Conservation (phyloP, 2,797 vertebrate genomes). For the Pipistrellus kuhlii region DNA sequence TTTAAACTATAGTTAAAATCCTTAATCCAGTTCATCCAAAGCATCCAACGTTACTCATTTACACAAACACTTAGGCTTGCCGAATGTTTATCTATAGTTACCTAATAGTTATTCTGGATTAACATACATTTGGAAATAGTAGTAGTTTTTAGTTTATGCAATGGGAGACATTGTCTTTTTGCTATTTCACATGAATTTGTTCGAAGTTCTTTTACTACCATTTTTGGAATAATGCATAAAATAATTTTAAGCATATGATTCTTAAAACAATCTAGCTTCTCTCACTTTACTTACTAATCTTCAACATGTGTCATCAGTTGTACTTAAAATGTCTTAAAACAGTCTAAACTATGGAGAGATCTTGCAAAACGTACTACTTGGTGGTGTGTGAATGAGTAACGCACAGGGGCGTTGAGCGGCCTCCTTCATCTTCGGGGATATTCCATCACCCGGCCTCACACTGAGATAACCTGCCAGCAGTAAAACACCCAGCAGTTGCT, state of each 20-base stretch:
- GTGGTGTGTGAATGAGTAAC: neutral
- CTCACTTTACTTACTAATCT: slow-evolving; percentile 7
- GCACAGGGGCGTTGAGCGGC: neutral
- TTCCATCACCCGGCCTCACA: neutral
- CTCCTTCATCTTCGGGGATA: neutral
- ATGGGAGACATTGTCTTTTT: slow-evolving; percentile 4
- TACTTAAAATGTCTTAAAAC: slow-evolving; percentile 14
- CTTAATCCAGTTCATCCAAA: neutral
- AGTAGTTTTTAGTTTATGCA: neutral
- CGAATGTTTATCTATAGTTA: neutral
- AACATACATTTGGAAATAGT: neutral
- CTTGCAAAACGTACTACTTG: neutral
- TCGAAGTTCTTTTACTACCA: neutral
- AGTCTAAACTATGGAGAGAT: neutral
- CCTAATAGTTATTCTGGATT: neutral
- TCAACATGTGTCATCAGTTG: neutral
- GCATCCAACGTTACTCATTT: neutral
- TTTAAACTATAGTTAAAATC: neutral
- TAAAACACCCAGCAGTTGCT: neutral
- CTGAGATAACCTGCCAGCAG: neutral
- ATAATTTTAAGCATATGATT: neutral
- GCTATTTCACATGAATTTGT: neutral
- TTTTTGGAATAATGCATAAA: slow-evolving; percentile 40
- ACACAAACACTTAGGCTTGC: neutral
- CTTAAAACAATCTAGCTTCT: slow-evolving; percentile 38